phyloP scores from a whole-genome alignment of 2,888 invertebrate genomes.

The Trimorus sp. region DNA sequence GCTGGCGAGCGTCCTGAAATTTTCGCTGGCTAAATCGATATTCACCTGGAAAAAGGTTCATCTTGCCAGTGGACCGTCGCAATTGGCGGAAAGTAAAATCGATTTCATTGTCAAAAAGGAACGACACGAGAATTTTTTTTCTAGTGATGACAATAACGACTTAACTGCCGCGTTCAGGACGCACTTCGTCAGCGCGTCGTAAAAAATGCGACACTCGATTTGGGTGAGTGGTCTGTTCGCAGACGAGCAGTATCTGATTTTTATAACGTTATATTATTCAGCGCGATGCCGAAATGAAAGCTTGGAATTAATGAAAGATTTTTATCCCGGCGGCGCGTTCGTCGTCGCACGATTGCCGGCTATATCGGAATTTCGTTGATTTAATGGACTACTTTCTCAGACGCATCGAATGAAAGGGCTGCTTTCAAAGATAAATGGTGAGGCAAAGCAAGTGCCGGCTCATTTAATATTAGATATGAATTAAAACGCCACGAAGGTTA shows the following conservation, averaged over 20 bases:
- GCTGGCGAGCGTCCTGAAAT: background rate
- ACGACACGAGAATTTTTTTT: too few species aligned
- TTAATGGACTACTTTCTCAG: conserved; percentile 53
- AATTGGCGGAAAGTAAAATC: too few species aligned
- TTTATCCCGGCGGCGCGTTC: conserved; percentile 39
- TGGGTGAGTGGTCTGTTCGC: too few species aligned
- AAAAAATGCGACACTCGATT: too few species aligned
- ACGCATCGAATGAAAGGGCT: conserved; percentile 44
- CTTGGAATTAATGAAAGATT: conserved; percentile 54
- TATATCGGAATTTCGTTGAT: conserved; percentile 55
- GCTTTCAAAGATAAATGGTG: conserved; percentile 48
- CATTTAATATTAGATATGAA: conserved; percentile 51
- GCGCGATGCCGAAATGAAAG: conserved; percentile 41
- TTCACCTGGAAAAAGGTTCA: too few species aligned
- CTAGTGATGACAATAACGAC: too few species aligned
- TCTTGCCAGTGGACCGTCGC: too few species aligned
- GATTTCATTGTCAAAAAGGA: too few species aligned
- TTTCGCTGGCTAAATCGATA: background rate
- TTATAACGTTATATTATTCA: conserved; percentile 56
- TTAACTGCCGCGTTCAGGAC: too few species aligned
- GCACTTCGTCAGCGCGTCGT: too few species aligned
- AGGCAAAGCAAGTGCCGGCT: conserved; percentile 28
- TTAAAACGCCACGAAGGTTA: conserved; percentile 33
- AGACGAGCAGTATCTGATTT: conserved; percentile 32
- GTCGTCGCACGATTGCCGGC: conserved; percentile 28